These are phyloP conservation scores for Hyaena hyaena DNA, from an alignment of 2,113 vertebrate genomes.

Conservation along the genomic window DNA sequence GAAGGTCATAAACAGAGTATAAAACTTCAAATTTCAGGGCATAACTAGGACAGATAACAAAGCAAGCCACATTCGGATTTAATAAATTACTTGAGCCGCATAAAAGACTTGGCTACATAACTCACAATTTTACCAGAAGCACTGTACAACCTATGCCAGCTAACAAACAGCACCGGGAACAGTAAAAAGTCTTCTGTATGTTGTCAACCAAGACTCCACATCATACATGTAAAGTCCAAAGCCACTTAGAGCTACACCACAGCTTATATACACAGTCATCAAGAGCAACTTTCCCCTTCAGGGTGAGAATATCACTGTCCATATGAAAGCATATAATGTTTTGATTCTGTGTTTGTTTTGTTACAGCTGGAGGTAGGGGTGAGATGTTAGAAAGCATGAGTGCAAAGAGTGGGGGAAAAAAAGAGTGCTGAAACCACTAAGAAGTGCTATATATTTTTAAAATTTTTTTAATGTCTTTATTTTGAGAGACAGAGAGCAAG, in stretches of 20 bases:
- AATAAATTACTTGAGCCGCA: slow-evolving; percentile 55
- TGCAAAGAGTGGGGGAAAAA: background rate
- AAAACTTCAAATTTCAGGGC: slow-evolving; percentile 61
- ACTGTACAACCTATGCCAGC: background rate
- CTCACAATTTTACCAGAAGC: slow-evolving; percentile 64
- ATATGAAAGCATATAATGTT: background rate
- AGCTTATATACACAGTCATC: background rate
- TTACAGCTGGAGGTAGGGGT: background rate
- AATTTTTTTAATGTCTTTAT: too few relatives aligned
- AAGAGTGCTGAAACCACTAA: background rate
- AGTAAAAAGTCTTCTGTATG: background rate
- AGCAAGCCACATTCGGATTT: slow-evolving; percentile 62
- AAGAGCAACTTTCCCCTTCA: background rate
- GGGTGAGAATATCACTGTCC: background rate
- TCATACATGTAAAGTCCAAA: background rate
- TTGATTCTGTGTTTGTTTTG: background rate
- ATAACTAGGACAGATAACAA: slow-evolving; percentile 52
- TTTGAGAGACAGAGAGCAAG: too few relatives aligned
- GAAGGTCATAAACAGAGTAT: slow-evolving; percentile 59
- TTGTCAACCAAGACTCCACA: background rate
- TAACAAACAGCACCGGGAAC: slow-evolving; percentile 15
- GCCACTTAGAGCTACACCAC: background rate
- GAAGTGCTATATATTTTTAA: background rate
- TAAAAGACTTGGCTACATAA: slow-evolving; percentile 7
- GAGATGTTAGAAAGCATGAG: background rate